Conservation (phyloP, 1,140 invertebrate species). For the Eriosoma lanigerum region DNA sequence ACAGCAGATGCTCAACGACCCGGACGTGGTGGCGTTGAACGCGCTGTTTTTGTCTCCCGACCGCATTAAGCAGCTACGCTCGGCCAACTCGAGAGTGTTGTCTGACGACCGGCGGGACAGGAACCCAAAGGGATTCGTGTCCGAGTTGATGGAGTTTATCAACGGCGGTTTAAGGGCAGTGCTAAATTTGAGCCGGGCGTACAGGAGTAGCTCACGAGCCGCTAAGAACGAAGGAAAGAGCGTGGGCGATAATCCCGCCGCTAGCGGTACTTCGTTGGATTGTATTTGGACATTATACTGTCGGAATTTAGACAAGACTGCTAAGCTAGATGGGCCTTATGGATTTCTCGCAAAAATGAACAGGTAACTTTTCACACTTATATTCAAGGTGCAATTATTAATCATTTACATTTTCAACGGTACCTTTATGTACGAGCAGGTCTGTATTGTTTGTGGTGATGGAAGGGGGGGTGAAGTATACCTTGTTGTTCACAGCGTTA, state of each 20-base stretch:
- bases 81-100: slow-evolving; percentile 52
- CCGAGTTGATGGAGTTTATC: slow-evolving; percentile 62
- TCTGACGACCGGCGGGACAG: slow-evolving; percentile 49
- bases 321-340: slow-evolving; percentile 62
- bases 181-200: slow-evolving; percentile 64
- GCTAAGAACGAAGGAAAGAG: slow-evolving; percentile 27
- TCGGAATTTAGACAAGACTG: slow-evolving; percentile 64
- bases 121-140: slow-evolving; percentile 57
- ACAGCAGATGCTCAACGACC: slow-evolving; percentile 61
- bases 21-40: slow-evolving; percentile 63
- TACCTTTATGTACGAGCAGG: too few relatives aligned
- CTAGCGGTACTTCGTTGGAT: slow-evolving; percentile 59
- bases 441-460: too few relatives aligned
- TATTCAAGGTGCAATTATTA: too few relatives aligned
- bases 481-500: too few relatives aligned
- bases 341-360: slow-evolving; percentile 66
- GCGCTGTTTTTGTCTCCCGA: slow-evolving; percentile 62
- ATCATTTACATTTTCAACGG: too few relatives aligned
- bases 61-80: slow-evolving; percentile 58
- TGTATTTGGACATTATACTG: slow-evolving; percentile 68
- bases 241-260: slow-evolving; percentile 52
- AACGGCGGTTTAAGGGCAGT: slow-evolving; percentile 63
- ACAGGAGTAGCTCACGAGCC: slow-evolving; percentile 59
- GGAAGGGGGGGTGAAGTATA: too few relatives aligned
- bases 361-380: slow-evolving; percentile 62